These are phyloP conservation scores for Lutra lutra DNA, from an alignment of 2,797 vertebrate genomes.

Conservation along the genomic window DNA sequence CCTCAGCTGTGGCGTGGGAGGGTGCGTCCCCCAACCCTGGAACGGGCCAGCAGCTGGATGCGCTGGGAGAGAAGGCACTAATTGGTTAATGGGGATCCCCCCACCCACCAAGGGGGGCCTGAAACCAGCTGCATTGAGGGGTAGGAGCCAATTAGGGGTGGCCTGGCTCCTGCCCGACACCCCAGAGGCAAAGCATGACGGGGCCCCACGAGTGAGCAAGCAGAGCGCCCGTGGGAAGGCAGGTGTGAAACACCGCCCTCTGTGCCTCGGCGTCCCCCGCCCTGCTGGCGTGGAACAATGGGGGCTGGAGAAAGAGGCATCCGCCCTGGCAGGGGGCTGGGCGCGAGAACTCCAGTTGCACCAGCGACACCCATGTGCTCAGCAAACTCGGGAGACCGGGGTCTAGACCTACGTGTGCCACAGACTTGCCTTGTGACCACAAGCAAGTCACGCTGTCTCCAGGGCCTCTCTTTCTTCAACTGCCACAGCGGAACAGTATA, in stretches of 20 bases:
- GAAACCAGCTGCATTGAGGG: slow-evolving; percentile 68
- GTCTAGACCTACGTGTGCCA: background rate
- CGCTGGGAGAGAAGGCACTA: slow-evolving; percentile 12
- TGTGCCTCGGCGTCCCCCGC: background rate
- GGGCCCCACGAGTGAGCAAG: accelerated
- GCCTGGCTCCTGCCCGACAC: background rate
- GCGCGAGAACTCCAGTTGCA: background rate
- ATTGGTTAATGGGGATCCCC: slow-evolving; percentile 69
- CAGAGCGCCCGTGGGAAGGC: background rate
- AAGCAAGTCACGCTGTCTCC: background rate
- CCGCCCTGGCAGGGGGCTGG: background rate
- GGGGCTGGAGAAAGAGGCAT: background rate
- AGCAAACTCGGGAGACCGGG: background rate
- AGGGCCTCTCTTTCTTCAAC: background rate
- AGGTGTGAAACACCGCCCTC: background rate
- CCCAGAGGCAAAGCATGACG: accelerated
- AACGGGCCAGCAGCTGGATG: slow-evolving; percentile 26
- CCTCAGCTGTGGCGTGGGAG: slow-evolving; percentile 72
- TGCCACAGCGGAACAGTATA: background rate
- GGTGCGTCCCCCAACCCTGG: background rate
- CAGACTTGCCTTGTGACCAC: background rate
- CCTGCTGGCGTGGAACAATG: background rate
- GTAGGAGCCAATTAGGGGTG: slow-evolving; percentile 68
- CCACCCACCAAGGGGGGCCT: background rate
- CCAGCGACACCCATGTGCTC: background rate